These are phyloP conservation scores for Polyodon spathula DNA, from an alignment of 2,113 vertebrate species.

Conservation along the genomic window DNA sequence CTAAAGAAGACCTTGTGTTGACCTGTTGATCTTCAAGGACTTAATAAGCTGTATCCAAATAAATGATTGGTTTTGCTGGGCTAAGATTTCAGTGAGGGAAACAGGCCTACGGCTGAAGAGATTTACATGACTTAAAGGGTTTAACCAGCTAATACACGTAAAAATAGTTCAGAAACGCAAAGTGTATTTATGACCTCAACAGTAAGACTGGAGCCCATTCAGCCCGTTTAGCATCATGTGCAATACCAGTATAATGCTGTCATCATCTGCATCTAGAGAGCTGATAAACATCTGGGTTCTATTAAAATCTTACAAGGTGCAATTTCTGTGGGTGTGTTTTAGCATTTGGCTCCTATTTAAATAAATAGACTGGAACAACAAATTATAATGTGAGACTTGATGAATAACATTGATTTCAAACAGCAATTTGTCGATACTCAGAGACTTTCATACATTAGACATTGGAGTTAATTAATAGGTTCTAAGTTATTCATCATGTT, in stretches of 20 bases:
- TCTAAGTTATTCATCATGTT: conserved; percentile 23
- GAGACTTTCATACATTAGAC: conserved; percentile 34
- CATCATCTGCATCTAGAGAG: conserved; percentile 84
- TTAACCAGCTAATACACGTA: conserved; percentile 35
- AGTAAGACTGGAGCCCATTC: conserved; percentile 56
- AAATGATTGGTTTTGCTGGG: conserved; percentile 24
- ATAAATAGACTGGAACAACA: conserved; percentile 62
- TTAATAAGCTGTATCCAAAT: neutral
- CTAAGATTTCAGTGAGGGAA: conserved; percentile 18
- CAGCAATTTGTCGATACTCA: conserved; percentile 39
- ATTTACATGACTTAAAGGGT: conserved; percentile 31
- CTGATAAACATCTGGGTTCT: conserved; percentile 72
- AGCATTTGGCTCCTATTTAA: conserved; percentile 59
- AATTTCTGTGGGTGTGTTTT: conserved; percentile 59
- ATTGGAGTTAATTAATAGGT: conserved; percentile 25
- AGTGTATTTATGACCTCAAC: conserved; percentile 50
- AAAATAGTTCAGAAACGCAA: conserved; percentile 39
- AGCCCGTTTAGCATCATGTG: conserved; percentile 65
- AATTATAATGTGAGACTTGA: conserved; percentile 45
- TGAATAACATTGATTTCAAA: conserved; percentile 32
- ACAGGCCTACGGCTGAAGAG: conserved; percentile 17
- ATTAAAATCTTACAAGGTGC: conserved; percentile 82
- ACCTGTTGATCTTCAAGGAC: neutral
- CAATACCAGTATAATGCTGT: conserved; percentile 76
- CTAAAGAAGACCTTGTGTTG: conserved; percentile 7